A percentile compares a stretch with the other conserved stretches of the same genome.
Evolutionary conservation across 2,797 vertebrate genomes (phyloP).

Genomic region (Rachycentron canadum): DNA sequence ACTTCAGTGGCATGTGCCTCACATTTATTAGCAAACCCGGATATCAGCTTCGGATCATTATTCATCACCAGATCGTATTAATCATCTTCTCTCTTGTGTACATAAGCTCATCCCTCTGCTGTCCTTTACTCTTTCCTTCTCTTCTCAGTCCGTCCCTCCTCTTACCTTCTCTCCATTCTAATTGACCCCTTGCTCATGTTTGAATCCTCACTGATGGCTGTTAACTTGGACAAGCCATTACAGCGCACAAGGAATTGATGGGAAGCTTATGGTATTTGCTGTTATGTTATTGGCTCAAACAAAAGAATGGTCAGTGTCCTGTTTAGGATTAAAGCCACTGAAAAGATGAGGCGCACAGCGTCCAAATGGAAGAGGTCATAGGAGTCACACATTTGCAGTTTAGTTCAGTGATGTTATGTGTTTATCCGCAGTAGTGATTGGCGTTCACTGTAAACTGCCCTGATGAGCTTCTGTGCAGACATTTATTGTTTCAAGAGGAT

Average conservation of each 20-base stretch:
- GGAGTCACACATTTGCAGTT: background rate
- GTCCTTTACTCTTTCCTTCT: slow-evolving; percentile 49
- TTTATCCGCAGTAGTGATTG: background rate
- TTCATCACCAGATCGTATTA: slow-evolving; percentile 62
- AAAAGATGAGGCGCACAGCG: background rate
- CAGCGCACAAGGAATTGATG: slow-evolving; percentile 41
- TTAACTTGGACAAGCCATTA: slow-evolving; percentile 59
- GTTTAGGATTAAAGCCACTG: slow-evolving; percentile 20
- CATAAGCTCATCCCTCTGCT: slow-evolving; percentile 52
- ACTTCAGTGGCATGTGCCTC: background rate
- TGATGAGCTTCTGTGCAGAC: background rate
- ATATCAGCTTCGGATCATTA: slow-evolving; percentile 53
- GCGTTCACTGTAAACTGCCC: background rate
- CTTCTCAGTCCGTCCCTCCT: slow-evolving; percentile 6
- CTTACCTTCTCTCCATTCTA: slow-evolving; percentile 47
- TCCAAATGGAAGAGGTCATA: background rate
- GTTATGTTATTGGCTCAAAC: slow-evolving; percentile 44
- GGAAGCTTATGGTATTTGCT: slow-evolving; percentile 60
- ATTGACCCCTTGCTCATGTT: slow-evolving; percentile 64
- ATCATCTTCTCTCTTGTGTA: slow-evolving; percentile 59
- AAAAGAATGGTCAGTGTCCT: background rate
- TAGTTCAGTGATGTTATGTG: background rate
- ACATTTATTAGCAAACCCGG: slow-evolving; percentile 43
- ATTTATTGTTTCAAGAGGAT: too few species aligned
- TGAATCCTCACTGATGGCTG: slow-evolving; percentile 57